Evolutionary conservation across 2,797 vertebrate species (phyloP).

Genomic region (Neosilurus mollespiculum): DNA sequence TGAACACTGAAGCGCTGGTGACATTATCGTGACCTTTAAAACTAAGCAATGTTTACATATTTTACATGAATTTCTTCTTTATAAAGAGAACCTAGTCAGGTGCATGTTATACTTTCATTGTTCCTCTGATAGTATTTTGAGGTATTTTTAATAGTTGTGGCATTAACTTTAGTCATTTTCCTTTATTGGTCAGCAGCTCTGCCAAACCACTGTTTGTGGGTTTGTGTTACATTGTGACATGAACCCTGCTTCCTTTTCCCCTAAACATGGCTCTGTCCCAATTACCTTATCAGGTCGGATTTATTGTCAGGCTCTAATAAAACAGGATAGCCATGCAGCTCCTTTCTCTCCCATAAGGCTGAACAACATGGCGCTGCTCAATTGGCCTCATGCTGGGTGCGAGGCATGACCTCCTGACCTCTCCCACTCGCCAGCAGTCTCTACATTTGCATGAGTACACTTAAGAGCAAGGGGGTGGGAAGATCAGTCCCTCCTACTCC

Average conservation of each 20-base stretch:
- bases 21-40: background rate
- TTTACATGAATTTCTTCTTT: background rate
- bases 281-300: constrained; percentile 59
- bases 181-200: constrained; percentile 4
- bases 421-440: constrained; percentile 67
- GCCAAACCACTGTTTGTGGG: constrained; percentile 25
- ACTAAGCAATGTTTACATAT: background rate
- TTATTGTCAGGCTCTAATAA: constrained; percentile 61
- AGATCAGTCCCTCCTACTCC: constrained; percentile 26
- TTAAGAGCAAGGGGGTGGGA: constrained; percentile 46
- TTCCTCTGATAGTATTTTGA: constrained; percentile 30
- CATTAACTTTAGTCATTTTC: constrained; percentile 15
- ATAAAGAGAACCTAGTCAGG: background rate
- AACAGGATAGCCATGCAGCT: constrained; percentile 68
- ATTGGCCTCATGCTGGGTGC: constrained; percentile 57
- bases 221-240: constrained; percentile 32
- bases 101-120: background rate
- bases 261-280: constrained; percentile 26
- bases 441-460: constrained; percentile 72
- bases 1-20: background rate
- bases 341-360: constrained; percentile 55
- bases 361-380: constrained; percentile 50
- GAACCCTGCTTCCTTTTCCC: constrained; percentile 24
- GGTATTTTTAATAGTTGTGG: constrained; percentile 1
- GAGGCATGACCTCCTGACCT: constrained; percentile 69